Evolutionary conservation across 2,113 vertebrate genomes (phyloP).

Genomic region (Dipodomys ordii): DNA sequence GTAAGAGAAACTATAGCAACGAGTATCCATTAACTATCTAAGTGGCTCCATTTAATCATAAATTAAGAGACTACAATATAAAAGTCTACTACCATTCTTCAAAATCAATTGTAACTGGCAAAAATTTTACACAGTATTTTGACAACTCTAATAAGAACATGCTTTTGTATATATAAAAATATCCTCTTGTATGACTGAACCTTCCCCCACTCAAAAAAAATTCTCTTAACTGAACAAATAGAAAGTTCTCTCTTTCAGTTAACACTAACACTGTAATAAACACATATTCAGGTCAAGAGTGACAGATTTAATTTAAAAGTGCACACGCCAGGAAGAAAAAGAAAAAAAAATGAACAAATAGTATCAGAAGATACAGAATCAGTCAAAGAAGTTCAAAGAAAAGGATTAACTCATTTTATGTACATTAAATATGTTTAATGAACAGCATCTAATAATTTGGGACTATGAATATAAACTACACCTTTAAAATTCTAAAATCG

Average conservation of each 20-base stretch:
- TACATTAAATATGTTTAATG: slow-evolving; percentile 33
- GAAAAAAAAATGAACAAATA: slow-evolving; percentile 44
- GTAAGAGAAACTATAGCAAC: not conserved
- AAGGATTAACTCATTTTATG: slow-evolving; percentile 48
- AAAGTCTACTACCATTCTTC: slow-evolving; percentile 15
- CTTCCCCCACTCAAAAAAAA: not conserved
- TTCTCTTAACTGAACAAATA: slow-evolving; percentile 50
- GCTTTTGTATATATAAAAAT: not conserved
- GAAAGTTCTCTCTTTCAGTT: not conserved
- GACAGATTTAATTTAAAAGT: slow-evolving; percentile 50
- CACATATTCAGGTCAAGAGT: slow-evolving; percentile 6
- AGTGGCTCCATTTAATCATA: slow-evolving; percentile 53
- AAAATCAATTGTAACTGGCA: not conserved
- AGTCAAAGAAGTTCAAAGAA: slow-evolving; percentile 43
- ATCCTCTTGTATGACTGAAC: too few relatives aligned
- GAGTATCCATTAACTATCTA: slow-evolving; percentile 19
- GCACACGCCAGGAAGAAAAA: slow-evolving; percentile 26
- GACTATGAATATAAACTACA: slow-evolving; percentile 77
- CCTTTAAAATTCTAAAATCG: slow-evolving; percentile 74
- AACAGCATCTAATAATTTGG: slow-evolving; percentile 24
- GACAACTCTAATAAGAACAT: slow-evolving; percentile 48
- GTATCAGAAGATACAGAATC: slow-evolving; percentile 53
- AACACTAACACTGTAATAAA: slow-evolving; percentile 50
- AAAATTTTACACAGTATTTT: slow-evolving; percentile 28
- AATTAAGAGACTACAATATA: slow-evolving; percentile 49